Base-by-base conservation (phyloP, 2,888 invertebrate species). In the Drosophila anceps region DNA sequence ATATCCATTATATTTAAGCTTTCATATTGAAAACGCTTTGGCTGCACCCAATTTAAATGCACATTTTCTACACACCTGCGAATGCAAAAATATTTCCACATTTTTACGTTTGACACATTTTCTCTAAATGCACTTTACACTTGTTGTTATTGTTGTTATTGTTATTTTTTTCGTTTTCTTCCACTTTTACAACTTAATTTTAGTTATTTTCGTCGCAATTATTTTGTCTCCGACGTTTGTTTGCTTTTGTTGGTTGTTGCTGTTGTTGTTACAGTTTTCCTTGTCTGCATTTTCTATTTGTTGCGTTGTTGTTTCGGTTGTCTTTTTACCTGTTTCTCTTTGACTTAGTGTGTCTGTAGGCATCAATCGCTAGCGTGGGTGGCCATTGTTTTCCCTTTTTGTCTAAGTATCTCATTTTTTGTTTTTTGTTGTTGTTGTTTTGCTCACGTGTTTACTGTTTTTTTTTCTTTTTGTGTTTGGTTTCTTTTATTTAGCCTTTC, bases 121-220 rank as follows among this genome's bases (percentile, higher is more conserved):
- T 82, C 64, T 64, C 55, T 62, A 69, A 73, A 55, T 73, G 73
- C 86, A 81, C 67, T 72, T 76, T 73, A 70, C 59, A 69, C 61
- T 60, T 37, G 37, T 53, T 53, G 33, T 18, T 29, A 18, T 12
- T 12, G 31, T 12, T 31, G 12, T 50, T 20, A 12, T 46, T 46
- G 24, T 6, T 20, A 60, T 71, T 78, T 50, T 46, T 48, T 46
- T 31, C 15, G 35, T 33, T 37, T 59, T 46, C 43, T 64, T 51
- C 67, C 53, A 67, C 78, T 82, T 76, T 80, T 76, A 76, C 84
- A 82, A 77, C 67, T 70, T 80, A 85, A 80, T 85, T 79, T 76
- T 66, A 69, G 74, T 77, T 69, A 61, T 77, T 82, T 77, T 69
- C 69, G 69, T 64, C 77, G 66, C 84, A 72, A 81, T 86, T 86